phyloP scores from a whole-genome alignment of 2,888 invertebrate species.

The Plebejus melissa region DNA sequence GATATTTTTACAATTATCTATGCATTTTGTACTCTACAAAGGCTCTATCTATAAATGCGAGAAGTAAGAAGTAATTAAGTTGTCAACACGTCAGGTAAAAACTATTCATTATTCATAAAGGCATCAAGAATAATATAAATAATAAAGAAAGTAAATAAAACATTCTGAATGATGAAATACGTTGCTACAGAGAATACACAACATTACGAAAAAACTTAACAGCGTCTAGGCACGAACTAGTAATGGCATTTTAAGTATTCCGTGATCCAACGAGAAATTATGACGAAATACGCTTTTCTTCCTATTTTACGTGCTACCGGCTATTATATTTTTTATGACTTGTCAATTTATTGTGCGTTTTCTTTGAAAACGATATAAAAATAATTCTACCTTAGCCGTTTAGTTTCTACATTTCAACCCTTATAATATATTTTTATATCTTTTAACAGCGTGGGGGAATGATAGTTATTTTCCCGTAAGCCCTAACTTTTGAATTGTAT shows the following conservation, averaged over 20 bases:
- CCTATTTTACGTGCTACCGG: slow-evolving; percentile 3
- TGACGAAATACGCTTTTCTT: slow-evolving; percentile 5
- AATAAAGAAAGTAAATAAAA: slow-evolving; percentile 6
- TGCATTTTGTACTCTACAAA: not conserved
- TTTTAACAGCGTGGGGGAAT: too few species aligned
- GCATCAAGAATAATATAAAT: slow-evolving; percentile 1
- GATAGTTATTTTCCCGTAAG: too few species aligned
- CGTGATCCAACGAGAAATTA: not conserved
- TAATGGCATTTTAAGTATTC: slow-evolving; percentile 19
- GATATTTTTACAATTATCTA: not conserved
- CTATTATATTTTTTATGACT: not conserved
- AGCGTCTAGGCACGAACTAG: slow-evolving; percentile 5
- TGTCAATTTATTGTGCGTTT: not conserved
- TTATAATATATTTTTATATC: too few species aligned
- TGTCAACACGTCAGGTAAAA: not conserved
- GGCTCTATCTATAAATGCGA: not conserved
- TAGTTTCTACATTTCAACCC: too few species aligned
- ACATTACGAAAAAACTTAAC: slow-evolving; percentile 14
- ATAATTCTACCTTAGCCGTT: too few species aligned
- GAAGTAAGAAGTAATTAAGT: not conserved
- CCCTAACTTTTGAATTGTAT: too few species aligned
- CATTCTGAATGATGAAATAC: not conserved
- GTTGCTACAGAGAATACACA: slow-evolving; percentile 1
- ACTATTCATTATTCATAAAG: not conserved
- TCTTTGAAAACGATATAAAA: not conserved